phyloP scores from a whole-genome alignment of 2,888 invertebrate species.

The Phania funesta region DNA sequence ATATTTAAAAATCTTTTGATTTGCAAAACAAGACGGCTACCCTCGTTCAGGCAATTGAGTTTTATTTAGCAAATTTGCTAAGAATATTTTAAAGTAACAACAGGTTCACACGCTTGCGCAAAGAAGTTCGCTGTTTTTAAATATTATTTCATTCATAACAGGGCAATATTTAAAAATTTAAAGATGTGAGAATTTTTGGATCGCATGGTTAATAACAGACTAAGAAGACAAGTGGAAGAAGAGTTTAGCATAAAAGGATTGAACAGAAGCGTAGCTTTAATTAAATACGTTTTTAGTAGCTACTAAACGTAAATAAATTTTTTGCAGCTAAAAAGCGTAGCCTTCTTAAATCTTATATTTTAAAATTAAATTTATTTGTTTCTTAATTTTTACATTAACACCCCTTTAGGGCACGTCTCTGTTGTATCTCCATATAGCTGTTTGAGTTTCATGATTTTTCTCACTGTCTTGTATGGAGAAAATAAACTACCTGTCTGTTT shows the following conservation, averaged over 20 bases:
- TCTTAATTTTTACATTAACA: too few relatives aligned
- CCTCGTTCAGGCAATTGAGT: constrained; percentile 31
- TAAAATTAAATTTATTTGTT: background rate
- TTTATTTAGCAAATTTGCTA: constrained; percentile 31
- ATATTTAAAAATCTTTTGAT: constrained; percentile 28
- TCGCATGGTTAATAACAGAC: constrained; percentile 11
- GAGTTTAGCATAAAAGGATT: constrained; percentile 50
- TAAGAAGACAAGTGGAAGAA: constrained; percentile 21
- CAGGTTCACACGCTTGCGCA: constrained; percentile 63
- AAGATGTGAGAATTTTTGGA: constrained; percentile 53
- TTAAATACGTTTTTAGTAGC: too few relatives aligned
- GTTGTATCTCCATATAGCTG: constrained; percentile 19
- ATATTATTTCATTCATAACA: constrained; percentile 52
- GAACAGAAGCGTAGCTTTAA: constrained; percentile 30
- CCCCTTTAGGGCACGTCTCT: constrained; percentile 22
- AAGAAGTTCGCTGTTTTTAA: constrained; percentile 5
- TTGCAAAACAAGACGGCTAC: constrained; percentile 5
- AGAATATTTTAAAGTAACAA: constrained; percentile 42
- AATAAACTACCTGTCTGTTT: constrained; percentile 61
- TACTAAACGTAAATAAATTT: background rate
- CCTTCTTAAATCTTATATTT: constrained; percentile 25
- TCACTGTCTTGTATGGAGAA: constrained; percentile 23
- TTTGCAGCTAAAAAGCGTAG: background rate
- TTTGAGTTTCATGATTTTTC: constrained; percentile 36
- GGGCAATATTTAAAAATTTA: constrained; percentile 40